phyloP scores from a whole-genome alignment of 2,113 vertebrate genomes.

The Otolemur garnettii region DNA sequence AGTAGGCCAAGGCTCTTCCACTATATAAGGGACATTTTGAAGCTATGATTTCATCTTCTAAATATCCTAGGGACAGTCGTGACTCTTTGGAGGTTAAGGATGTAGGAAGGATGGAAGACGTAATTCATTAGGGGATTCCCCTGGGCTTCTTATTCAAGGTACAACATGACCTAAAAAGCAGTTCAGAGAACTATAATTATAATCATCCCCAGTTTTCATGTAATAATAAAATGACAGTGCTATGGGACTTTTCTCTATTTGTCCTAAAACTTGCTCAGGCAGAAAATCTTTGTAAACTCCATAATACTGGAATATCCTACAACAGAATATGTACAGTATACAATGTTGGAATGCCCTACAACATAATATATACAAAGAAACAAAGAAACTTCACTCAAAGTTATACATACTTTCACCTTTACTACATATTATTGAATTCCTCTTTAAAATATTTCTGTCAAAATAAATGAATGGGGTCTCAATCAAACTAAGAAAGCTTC shows the following conservation, averaged over 20 bases:
- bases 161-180: neutral
- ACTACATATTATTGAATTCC: neutral
- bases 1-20: neutral
- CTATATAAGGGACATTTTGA: neutral
- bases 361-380: neutral
- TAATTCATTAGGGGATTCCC: neutral
- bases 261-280: neutral
- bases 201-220: neutral
- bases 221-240: neutral
- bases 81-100: slow-evolving; percentile 25
- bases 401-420: neutral
- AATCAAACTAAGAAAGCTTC: too few relatives aligned
- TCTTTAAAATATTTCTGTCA: neutral
- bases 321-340: neutral
- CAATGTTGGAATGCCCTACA: neutral
- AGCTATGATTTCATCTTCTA: neutral
- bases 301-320: neutral
- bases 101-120: neutral
- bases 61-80: neutral
- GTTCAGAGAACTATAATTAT: neutral
- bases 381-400: neutral
- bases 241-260: neutral
- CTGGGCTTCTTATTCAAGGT: neutral
- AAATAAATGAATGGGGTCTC: too few relatives aligned
- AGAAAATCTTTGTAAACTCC: neutral